phyloP scores from a whole-genome alignment of 2,888 invertebrate genomes.

The Eupelmus urozonus region DNA sequence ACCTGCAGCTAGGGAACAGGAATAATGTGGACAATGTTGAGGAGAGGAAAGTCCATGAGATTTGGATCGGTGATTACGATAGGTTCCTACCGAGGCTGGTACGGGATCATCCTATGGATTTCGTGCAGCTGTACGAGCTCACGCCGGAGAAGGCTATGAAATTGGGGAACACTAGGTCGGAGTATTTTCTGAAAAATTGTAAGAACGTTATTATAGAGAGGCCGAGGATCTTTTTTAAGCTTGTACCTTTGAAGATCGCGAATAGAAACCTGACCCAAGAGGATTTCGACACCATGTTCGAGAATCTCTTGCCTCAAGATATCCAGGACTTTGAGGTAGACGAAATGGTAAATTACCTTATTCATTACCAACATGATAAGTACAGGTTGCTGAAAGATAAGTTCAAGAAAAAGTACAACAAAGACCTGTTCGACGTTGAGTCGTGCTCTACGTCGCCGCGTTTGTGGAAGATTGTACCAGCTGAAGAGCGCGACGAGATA shows the following conservation, averaged over 20 bases:
- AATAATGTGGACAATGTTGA: conserved; percentile 17
- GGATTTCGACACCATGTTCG: conserved; percentile 31
- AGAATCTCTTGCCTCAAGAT: conserved; percentile 43
- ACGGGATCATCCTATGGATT: background rate
- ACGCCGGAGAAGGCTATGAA: background rate
- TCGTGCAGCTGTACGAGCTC: background rate
- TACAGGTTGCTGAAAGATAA: conserved; percentile 57
- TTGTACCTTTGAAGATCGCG: conserved; percentile 2
- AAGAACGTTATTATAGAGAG: background rate
- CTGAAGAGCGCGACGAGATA: background rate
- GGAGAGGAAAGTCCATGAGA: background rate
- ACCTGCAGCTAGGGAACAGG: conserved; percentile 62
- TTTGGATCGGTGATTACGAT: background rate
- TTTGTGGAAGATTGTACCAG: background rate
- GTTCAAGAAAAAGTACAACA: conserved; percentile 63
- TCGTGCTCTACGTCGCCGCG: background rate
- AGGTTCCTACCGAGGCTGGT: background rate
- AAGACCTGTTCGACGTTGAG: background rate
- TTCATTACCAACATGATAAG: conserved; percentile 61
- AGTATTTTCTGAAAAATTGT: background rate
- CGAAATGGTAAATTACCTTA: conserved; percentile 10
- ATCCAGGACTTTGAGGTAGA: conserved; percentile 27
- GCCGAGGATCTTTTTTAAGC: background rate
- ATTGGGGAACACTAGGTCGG: background rate
- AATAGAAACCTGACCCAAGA: conserved; percentile 1